Conservation (phyloP, 2,888 invertebrate species). For the Eupithecia tripunctaria region DNA sequence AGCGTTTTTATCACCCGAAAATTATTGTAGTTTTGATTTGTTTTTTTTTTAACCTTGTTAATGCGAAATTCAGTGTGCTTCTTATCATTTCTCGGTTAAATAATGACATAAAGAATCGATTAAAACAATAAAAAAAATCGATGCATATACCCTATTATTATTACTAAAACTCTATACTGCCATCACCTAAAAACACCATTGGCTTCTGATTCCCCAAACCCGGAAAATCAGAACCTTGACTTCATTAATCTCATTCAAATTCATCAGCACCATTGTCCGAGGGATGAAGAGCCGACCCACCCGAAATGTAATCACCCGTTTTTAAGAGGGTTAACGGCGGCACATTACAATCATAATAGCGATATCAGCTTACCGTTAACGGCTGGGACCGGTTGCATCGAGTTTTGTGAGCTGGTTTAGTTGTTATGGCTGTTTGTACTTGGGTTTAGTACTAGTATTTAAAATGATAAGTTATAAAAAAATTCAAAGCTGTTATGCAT, state of each 20-base stretch:
- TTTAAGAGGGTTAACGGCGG: conserved; percentile 67
- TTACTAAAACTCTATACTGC: not conserved
- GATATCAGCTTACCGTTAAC: conserved; percentile 82
- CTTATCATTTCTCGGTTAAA: too few relatives aligned
- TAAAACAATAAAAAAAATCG: too few relatives aligned
- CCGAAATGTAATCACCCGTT: conserved; percentile 59
- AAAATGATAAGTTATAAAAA: not conserved
- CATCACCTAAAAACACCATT: not conserved
- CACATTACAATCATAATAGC: conserved; percentile 82
- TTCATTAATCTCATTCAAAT: conserved; percentile 9
- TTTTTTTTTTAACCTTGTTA: too few relatives aligned
- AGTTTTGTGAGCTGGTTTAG: conserved; percentile 7
- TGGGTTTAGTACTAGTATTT: not conserved
- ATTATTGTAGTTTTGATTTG: too few relatives aligned
- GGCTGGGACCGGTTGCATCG: conserved; percentile 56
- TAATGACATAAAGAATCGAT: too few relatives aligned
- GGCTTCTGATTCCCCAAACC: not conserved
- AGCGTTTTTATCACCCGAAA: too few relatives aligned
- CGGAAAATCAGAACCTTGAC: conserved; percentile 6
- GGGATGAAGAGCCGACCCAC: conserved; percentile 53
- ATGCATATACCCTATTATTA: too few relatives aligned
- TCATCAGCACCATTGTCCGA: conserved; percentile 6
- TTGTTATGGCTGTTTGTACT: not conserved
- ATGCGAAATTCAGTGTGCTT: too few relatives aligned
- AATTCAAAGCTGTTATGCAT: not conserved